These are phyloP conservation scores for Nothoprocta perdicaria DNA, from an alignment of 2,113 vertebrate genomes.

Conservation along the genomic window DNA sequence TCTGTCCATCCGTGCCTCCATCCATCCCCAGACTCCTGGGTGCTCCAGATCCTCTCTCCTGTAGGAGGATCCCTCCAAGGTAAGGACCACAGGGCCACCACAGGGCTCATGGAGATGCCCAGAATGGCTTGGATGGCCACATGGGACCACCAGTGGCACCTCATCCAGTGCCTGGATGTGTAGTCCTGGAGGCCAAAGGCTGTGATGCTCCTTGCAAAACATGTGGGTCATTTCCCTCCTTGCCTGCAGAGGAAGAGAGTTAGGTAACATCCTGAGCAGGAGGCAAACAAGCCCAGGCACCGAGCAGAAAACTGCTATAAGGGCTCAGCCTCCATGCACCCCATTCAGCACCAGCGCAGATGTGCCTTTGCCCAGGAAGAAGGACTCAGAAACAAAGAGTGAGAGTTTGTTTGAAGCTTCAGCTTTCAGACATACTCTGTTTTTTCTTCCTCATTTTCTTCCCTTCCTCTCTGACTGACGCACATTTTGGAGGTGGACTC, in stretches of 20 bases:
- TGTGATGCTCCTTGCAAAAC: neutral
- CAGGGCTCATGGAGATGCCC: neutral
- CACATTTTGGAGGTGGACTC: neutral
- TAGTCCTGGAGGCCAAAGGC: neutral
- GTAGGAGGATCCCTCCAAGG: neutral
- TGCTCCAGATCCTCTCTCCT: neutral
- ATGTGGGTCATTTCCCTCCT: slow-evolving; percentile 20
- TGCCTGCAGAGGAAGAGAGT: neutral
- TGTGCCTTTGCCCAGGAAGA: slow-evolving; percentile 10
- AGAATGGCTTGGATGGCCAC: neutral
- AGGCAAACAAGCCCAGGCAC: slow-evolving; percentile 45
- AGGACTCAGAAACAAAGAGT: neutral
- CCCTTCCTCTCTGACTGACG: neutral
- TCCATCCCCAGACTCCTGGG: accelerated
- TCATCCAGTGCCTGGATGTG: neutral
- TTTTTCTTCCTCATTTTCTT: neutral
- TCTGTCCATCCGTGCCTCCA: no score
- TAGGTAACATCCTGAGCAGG: slow-evolving; percentile 47
- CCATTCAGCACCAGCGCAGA: neutral
- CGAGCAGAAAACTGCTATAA: neutral
- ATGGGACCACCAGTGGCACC: no score
- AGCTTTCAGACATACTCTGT: neutral
- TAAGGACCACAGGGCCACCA: neutral
- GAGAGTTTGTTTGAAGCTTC: neutral
- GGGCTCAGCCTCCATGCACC: neutral